Evolutionary conservation across 2,888 invertebrate genomes (phyloP).

Genomic region (Idaea biselata): DNA sequence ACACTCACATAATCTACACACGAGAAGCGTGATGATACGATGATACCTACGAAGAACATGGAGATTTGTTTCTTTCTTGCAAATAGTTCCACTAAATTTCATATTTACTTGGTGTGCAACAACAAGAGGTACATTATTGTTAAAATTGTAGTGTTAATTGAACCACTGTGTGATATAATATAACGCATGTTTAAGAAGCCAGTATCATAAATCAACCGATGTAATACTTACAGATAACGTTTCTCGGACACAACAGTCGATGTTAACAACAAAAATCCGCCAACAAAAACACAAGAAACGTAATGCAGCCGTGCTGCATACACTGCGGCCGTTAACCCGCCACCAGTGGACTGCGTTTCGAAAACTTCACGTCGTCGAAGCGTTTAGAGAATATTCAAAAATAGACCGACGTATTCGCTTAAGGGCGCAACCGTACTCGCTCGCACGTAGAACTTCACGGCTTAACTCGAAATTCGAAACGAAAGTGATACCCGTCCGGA

Average conservation of each 20-base stretch:
- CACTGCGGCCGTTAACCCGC: constrained; percentile 77
- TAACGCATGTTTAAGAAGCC: constrained; percentile 46
- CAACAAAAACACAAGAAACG: constrained; percentile 76
- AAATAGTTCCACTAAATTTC: constrained; percentile 24
- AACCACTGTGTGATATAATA: background rate
- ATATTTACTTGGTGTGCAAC: constrained; percentile 20
- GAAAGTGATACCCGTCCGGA: constrained; percentile 48
- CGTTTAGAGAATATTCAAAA: constrained; percentile 79
- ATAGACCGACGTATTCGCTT: constrained; percentile 68
- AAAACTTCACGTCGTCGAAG: constrained; percentile 74
- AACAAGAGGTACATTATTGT: background rate
- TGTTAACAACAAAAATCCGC: constrained; percentile 76
- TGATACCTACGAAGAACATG: constrained; percentile 32
- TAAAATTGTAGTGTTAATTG: background rate
- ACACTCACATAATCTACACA: constrained; percentile 28
- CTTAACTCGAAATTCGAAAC: constrained; percentile 49
- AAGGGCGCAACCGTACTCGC: constrained; percentile 58
- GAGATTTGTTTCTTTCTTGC: constrained; percentile 32
- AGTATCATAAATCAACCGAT: constrained; percentile 71
- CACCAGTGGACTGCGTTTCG: constrained; percentile 73
- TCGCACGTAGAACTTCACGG: constrained; percentile 48
- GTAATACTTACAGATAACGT: constrained; percentile 80
- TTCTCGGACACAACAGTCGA: constrained; percentile 59
- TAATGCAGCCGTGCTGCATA: constrained; percentile 72
- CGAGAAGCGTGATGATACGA: constrained; percentile 40